A percentile compares a stretch with the other conserved stretches of the same genome.
These are phyloP conservation scores for Dipus sagitta DNA, from an alignment of 2,797 vertebrate species.

Conservation along the genomic window DNA sequence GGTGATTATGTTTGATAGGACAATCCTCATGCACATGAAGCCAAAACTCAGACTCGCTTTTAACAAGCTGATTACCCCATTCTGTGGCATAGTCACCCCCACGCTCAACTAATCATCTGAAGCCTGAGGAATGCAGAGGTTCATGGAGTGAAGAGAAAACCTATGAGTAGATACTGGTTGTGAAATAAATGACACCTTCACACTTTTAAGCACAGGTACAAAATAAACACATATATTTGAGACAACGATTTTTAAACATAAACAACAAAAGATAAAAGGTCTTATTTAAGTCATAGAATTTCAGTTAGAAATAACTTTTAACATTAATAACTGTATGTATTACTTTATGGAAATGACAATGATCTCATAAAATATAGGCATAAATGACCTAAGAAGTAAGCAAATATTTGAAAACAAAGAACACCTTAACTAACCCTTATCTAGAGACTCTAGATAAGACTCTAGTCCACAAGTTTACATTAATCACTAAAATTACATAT, in stretches of 20 bases:
- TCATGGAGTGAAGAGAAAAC: neutral
- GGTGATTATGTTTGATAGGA: slow-evolving; percentile 60
- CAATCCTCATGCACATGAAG: slow-evolving; percentile 61
- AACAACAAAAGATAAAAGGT: neutral
- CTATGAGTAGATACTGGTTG: neutral
- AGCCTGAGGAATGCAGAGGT: slow-evolving; percentile 62
- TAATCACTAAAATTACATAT: neutral
- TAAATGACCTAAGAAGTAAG: neutral
- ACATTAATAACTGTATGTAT: neutral
- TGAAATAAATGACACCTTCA: neutral
- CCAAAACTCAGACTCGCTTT: slow-evolving; percentile 42
- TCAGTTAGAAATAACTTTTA: slow-evolving; percentile 1
- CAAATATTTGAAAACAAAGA: slow-evolving; percentile 1
- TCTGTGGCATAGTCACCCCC: slow-evolving; percentile 45
- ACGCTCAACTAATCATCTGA: slow-evolving; percentile 51
- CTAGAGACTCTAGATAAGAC: neutral
- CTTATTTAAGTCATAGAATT: neutral
- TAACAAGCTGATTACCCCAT: slow-evolving; percentile 26
- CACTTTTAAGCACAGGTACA: neutral
- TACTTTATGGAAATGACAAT: slow-evolving; percentile 36
- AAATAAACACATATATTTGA: neutral
- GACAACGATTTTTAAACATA: neutral
- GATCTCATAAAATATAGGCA: neutral
- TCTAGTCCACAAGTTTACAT: neutral
- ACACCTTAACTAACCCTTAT: neutral